Evolutionary conservation across 1,140 invertebrate species (phyloP).

Genomic region (Phymastichus coffea): DNA sequence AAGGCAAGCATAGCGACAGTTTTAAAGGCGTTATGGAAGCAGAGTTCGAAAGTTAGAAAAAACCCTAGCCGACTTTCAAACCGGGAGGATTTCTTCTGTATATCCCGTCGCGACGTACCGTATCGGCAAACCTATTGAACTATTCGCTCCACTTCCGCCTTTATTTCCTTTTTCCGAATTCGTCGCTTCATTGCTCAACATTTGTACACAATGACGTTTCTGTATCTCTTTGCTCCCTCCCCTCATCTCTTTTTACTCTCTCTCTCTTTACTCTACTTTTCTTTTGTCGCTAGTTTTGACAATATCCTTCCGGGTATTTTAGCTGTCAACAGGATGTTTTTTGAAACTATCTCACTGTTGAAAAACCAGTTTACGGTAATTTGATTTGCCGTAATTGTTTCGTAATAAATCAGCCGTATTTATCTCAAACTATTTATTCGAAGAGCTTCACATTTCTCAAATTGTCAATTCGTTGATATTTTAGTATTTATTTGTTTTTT

Average conservation of each 20-base stretch:
- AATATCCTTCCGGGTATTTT: conserved; percentile 11
- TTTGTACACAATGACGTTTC: conserved; percentile 43
- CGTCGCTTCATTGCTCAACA: conserved; percentile 59
- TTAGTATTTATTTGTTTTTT: too few relatives aligned
- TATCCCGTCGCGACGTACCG: conserved; percentile 38
- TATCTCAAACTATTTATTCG: too few relatives aligned
- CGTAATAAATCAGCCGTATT: too few relatives aligned
- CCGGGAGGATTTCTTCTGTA: conserved; percentile 32
- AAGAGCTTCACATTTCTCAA: too few relatives aligned
- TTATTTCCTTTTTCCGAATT: conserved; percentile 63
- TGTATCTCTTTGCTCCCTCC: conserved; percentile 36
- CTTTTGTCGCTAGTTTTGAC: conserved; percentile 21
- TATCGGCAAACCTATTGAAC: conserved; percentile 47
- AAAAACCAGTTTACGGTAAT: too few relatives aligned
- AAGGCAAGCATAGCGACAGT: not conserved
- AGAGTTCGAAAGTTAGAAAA: conserved; percentile 25
- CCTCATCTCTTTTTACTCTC: conserved; percentile 28
- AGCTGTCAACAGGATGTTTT: too few relatives aligned
- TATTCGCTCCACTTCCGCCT: conserved; percentile 49
- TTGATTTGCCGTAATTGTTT: too few relatives aligned
- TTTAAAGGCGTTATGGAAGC: conserved; percentile 16
- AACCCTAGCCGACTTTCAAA: conserved; percentile 17
- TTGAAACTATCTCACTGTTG: too few relatives aligned
- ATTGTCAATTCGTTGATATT: too few relatives aligned
- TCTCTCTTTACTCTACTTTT: conserved; percentile 8